phyloP scores from a whole-genome alignment of 1,140 invertebrate genomes.

The Psix sp. region DNA sequence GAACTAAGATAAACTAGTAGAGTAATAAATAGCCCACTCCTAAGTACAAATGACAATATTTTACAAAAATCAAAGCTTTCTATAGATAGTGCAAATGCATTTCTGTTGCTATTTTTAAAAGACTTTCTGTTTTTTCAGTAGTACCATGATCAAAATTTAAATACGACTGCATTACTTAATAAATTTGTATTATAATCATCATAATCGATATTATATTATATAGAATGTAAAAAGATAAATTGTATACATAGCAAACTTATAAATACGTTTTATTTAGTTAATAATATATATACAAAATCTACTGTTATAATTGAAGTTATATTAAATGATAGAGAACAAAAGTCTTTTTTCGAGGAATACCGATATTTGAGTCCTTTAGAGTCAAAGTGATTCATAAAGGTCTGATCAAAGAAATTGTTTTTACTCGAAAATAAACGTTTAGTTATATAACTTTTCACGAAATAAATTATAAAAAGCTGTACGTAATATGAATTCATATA shows the following conservation, averaged over 20 bases:
- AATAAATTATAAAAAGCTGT: slow-evolving; percentile 18
- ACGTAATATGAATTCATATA: background rate
- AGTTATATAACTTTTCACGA: slow-evolving; percentile 9
- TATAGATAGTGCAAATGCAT: background rate
- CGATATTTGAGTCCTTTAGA: background rate
- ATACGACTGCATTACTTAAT: background rate
- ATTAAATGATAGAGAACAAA: slow-evolving; percentile 7
- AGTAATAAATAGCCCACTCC: background rate
- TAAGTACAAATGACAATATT: no score
- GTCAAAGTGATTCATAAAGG: no score
- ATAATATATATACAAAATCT: slow-evolving; percentile 37
- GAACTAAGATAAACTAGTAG: no score
- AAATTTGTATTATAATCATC: background rate
- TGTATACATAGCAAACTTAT: slow-evolving; percentile 27
- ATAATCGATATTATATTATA: slow-evolving; percentile 1
- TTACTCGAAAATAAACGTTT: no score
- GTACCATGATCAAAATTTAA: no score
- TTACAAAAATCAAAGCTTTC: no score
- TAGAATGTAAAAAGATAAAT: slow-evolving; percentile 9
- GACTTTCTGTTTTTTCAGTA: background rate
- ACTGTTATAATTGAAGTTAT: slow-evolving; percentile 17
- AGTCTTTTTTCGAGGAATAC: background rate
- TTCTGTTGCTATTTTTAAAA: background rate
- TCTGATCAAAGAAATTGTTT: no score
- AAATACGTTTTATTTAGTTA: slow-evolving; percentile 33